Conservation (phyloP, 2,113 vertebrate genomes). For the Athene noctua region DNA sequence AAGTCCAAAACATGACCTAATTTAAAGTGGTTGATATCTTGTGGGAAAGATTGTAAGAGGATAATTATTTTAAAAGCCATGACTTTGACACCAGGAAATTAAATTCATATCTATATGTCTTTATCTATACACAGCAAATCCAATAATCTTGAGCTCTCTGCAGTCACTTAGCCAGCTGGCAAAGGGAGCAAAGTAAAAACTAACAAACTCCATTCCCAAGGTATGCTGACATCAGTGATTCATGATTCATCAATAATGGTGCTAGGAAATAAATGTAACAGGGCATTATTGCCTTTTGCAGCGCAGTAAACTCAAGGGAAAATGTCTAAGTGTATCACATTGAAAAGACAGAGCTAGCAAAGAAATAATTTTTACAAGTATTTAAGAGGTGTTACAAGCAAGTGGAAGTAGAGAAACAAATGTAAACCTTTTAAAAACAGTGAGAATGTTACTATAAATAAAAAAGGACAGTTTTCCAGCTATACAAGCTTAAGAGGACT, state of each 20-base stretch:
- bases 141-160: constrained; percentile 60
- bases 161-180: constrained; percentile 65
- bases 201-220: constrained; percentile 49
- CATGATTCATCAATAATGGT: constrained; percentile 56
- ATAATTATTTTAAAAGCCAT: constrained; percentile 66
- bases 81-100: constrained; percentile 69
- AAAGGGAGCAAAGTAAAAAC: constrained; percentile 50
- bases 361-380: constrained; percentile 42
- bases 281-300: constrained; percentile 53
- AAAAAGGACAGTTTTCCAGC: neutral
- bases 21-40: constrained; percentile 50
- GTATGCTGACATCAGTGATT: constrained; percentile 60
- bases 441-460: neutral
- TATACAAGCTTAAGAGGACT: neutral
- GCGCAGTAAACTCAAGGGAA: constrained; percentile 23
- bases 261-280: constrained; percentile 48
- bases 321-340: constrained; percentile 4
- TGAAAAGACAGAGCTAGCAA: constrained; percentile 1
- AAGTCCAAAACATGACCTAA: constrained; percentile 61
- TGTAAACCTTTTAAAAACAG: neutral
- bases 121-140: constrained; percentile 65
- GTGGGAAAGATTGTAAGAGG: constrained; percentile 51
- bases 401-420: constrained; percentile 18
- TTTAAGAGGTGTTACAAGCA: constrained; percentile 20
- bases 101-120: constrained; percentile 68